These are phyloP conservation scores for Aethina tumida DNA, from an alignment of 1,140 invertebrate genomes.

Conservation along the genomic window DNA sequence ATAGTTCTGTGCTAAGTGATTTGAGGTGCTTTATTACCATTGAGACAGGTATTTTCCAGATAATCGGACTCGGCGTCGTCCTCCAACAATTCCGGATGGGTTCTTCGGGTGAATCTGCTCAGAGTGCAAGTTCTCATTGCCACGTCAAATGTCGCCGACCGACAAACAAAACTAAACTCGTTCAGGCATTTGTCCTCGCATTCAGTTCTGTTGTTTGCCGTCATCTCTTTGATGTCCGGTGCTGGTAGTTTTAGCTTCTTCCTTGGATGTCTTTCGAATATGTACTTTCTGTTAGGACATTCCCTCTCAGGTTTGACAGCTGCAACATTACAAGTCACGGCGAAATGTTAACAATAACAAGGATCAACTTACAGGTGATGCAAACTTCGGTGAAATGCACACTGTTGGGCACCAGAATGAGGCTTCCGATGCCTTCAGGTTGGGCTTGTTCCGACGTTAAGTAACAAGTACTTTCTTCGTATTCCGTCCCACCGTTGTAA, in stretches of 20 bases:
- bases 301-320: conserved; percentile 75
- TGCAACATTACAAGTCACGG: conserved; percentile 33
- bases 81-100: conserved; percentile 70
- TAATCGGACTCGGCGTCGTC: conserved; percentile 83
- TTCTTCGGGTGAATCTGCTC: conserved; percentile 70
- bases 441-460: conserved; percentile 71
- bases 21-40: conserved; percentile 48
- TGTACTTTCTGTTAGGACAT: conserved; percentile 76
- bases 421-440: conserved; percentile 75
- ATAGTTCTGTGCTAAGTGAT: neutral
- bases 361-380: conserved; percentile 77
- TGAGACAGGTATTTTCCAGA: conserved; percentile 82
- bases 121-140: conserved; percentile 65
- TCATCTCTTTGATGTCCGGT: conserved; percentile 69
- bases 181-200: conserved; percentile 85
- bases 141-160: conserved; percentile 74
- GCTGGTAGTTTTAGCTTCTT: conserved; percentile 69
- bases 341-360: neutral
- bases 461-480: conserved; percentile 85
- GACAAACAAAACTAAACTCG: conserved; percentile 79
- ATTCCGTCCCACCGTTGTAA: conserved; percentile 70
- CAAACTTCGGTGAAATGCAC: conserved; percentile 86
- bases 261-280: conserved; percentile 75
- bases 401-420: conserved; percentile 76
- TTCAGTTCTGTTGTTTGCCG: conserved; percentile 71